phyloP scores from a whole-genome alignment of 92 coral and sea anemone genomes.

The Blastomussa wellsi region DNA sequence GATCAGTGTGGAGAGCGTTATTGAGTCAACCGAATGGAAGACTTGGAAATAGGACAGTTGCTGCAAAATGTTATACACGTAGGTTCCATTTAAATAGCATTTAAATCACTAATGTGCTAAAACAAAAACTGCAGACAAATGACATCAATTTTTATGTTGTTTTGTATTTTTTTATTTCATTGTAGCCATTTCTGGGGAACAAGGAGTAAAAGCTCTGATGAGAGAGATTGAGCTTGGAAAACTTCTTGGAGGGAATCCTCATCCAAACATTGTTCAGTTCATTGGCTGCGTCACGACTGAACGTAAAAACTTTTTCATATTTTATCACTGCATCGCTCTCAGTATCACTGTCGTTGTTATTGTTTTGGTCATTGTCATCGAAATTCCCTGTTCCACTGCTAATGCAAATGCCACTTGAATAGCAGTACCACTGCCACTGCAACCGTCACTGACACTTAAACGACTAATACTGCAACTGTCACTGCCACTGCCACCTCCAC shows the following conservation, averaged over 20 bases:
- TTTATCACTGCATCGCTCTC: background rate
- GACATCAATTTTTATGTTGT: background rate
- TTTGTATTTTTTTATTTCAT: background rate
- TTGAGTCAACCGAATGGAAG: background rate
- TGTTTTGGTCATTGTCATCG: background rate
- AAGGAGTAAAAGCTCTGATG: constrained; percentile 3
- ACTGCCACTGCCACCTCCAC: too few species aligned
- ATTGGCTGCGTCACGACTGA: constrained; percentile 12
- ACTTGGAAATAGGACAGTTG: constrained; percentile 1
- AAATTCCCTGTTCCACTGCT: background rate
- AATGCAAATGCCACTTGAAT: background rate
- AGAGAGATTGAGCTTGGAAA: constrained; percentile 6
- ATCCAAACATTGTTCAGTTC: background rate
- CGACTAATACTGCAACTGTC: too few species aligned
- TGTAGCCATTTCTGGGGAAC: background rate
- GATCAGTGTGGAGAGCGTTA: background rate
- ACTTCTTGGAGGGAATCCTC: background rate
- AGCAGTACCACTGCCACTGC: background rate
- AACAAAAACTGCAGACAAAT: background rate
- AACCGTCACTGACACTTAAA: too few species aligned
- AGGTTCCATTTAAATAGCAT: background rate
- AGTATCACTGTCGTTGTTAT: too few species aligned
- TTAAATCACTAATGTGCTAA: too few species aligned
- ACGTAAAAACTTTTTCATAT: background rate
- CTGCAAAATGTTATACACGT: background rate